Base-by-base conservation (phyloP, 2,888 invertebrate genomes). In the Erebia ligea region DNA sequence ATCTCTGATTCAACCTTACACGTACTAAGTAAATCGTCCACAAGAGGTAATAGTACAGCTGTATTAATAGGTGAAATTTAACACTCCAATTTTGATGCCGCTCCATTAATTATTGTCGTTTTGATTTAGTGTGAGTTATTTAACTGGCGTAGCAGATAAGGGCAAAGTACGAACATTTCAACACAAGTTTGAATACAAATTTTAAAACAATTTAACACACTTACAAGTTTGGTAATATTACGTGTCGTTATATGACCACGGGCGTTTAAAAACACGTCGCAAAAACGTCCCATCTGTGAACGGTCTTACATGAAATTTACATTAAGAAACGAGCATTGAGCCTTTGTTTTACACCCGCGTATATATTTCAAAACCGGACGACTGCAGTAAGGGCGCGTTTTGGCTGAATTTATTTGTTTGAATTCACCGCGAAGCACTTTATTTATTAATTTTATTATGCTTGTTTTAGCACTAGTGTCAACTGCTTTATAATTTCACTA, bases 261-360 rank as follows among this genome's bases (percentile, higher is more conserved):
- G 1, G 25, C 21, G 25, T 25, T 10, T 5, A 25, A 57, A 57
- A 25, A 57, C 21, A 5, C 56, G 21, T n/a, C 17, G 25, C n/a
- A 25, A 50, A 59, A 67, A 50, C 45, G 61, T 17, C 19, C 5
- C 17, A 42, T 59, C 1, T 59, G 59, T 67, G 68, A 69, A 67
- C 58, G 25, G 58, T 48, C 68, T 54, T 50, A n/a, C 57, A 34
- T 69, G 59, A 42, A 61, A 54, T 65, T 59, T 67, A 65, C 62
- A 68, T 70, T 61, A 68, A 69, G 62, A 67, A 72, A 68, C 67
- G 54, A 68, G 54, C 65, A 73, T 73, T 73, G 67, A 66, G 66
- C 68, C 57, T 68, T 73, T 73, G 59, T 73, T 70, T 69, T 68
- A 68, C 64, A 64, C 67, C 11, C 48, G 45, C 62, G 48, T 34